These are phyloP conservation scores for Onchidella celtica DNA, from an alignment of 2,888 invertebrate genomes.

Conservation along the genomic window DNA sequence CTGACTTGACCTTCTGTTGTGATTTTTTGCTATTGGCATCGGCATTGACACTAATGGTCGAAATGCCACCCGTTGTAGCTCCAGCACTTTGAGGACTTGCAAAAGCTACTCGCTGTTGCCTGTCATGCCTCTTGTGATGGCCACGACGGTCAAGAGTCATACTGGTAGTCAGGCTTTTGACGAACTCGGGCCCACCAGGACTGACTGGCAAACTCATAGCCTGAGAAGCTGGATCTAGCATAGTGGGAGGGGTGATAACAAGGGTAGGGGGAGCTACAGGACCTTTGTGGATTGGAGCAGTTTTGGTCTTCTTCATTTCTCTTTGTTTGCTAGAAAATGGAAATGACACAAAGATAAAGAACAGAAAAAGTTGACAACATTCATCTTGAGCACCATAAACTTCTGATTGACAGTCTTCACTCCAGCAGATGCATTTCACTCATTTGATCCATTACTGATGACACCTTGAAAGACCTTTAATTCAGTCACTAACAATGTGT, in stretches of 20 bases:
- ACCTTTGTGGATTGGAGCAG: constrained; percentile 62
- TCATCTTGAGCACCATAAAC: constrained; percentile 5
- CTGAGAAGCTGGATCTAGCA: constrained; percentile 36
- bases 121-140: constrained; percentile 43
- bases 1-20: constrained; percentile 38
- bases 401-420: no score
- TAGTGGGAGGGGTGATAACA: constrained; percentile 58
- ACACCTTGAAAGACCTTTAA: no score
- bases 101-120: constrained; percentile 11
- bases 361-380: neutral
- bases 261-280: constrained; percentile 43
- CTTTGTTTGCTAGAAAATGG: constrained; percentile 62
- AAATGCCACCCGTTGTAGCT: constrained; percentile 47
- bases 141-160: constrained; percentile 70
- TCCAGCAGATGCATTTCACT: no score
- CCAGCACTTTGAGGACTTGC: constrained; percentile 45
- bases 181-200: constrained; percentile 59
- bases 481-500: no score
- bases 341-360: constrained; percentile 18
- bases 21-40: constrained; percentile 45
- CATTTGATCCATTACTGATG: no score
- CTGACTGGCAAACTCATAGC: constrained; percentile 47
- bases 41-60: constrained; percentile 50
- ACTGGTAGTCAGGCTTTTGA: constrained; percentile 69
- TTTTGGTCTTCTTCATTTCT: constrained; percentile 73